Base-by-base conservation (phyloP, 2,113 vertebrate species). In the Motacilla alba region DNA sequence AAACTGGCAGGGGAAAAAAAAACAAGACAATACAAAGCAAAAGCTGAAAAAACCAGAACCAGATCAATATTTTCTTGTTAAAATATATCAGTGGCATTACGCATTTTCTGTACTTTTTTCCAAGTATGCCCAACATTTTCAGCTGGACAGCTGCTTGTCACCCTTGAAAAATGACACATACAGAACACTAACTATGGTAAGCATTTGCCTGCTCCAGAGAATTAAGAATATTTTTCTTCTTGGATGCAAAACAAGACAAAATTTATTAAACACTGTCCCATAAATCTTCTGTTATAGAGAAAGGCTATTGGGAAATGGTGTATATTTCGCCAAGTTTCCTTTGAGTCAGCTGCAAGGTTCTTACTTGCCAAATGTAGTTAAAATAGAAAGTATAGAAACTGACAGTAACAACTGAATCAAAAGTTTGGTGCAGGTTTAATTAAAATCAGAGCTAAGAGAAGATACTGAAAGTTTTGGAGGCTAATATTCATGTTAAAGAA, bases 221-320 rank as follows among this genome's bases (percentile, higher is more conserved):
- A 62, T 27, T n/a, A 60, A 72, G 49, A 89, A 41, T 46, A 84
- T 43, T 89, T 93, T 91, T 79, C 53, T 50, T 77, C 63, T 69
- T 76, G 83, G 77, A 89, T 83, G 31, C 13, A 87, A 92, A 96
- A 79, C 27, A 85, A 78, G 88, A 64, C 55, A 91, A 82, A 87
- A 93, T 74, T 52, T 91, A 89, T 87, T 95, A 87, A 79, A 82
- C 10, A 15, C 21, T 60, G 49, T 56, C 56, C 72, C 41, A 70
- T 75, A 78, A 49, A 62, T 72, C 22, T 69, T 83, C 50, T 80
- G 4, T 52, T 78, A 27, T 30, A 86, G 50, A 81, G 17, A 78
- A 87, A 33, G 26, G 33, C 73, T 75, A 62, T 41, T 86, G 83
- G 92, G 92, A 97, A 94, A 94, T 41, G 30, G 46, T 74, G 63